Conservation (phyloP, 1,140 invertebrate genomes). For the Metaphire vulgaris region DNA sequence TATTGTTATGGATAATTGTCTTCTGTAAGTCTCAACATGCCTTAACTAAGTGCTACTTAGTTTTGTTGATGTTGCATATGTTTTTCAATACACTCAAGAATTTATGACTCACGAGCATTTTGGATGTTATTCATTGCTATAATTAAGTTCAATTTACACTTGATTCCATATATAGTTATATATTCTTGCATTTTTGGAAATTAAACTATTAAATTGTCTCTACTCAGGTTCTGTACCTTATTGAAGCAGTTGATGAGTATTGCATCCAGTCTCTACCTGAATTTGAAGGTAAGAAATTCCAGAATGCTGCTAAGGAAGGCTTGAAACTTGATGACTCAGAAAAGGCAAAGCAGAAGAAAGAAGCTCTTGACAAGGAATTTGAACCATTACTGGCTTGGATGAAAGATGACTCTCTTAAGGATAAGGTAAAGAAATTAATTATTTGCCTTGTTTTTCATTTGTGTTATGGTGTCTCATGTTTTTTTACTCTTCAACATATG, state of each 20-base stretch:
- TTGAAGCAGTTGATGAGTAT: conserved; percentile 98
- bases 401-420: conserved; percentile 74
- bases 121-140: no score
- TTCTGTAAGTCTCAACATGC: no score
- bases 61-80: no score
- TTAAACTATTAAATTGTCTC: no score
- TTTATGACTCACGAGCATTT: no score
- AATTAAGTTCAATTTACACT: no score
- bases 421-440: conserved; percentile 58
- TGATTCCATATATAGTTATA: no score
- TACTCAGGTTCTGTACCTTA: conserved; percentile 68
- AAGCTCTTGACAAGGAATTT: conserved; percentile 71
- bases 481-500: not conserved
- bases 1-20: no score
- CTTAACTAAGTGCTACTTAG: no score
- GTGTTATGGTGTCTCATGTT: not conserved
- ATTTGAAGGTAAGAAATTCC: conserved; percentile 98
- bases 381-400: conserved; percentile 90
- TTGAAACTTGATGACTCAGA: conserved; percentile 73
- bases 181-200: no score
- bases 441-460: not conserved
- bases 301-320: conserved; percentile 98
- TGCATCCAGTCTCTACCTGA: conserved; percentile 93
- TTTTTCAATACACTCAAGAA: no score
- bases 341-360: conserved; percentile 72